Conservation (phyloP, 2,888 invertebrate species). For the Patella ulyssiponensis region DNA sequence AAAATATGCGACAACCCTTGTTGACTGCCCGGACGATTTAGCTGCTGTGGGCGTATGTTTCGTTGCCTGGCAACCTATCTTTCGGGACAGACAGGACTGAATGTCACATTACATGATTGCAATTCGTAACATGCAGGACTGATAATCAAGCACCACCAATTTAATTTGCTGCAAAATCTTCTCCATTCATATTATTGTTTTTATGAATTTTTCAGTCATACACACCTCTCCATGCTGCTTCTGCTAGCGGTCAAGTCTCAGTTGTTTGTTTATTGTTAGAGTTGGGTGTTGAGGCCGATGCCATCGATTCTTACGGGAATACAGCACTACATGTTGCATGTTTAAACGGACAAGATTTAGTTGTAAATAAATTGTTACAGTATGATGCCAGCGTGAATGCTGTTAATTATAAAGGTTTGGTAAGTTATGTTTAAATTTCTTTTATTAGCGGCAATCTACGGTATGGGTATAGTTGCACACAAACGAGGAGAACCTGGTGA, state of each 20-base stretch:
- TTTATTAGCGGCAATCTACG: background rate
- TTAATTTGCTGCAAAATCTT: too few relatives aligned
- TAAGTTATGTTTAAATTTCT: constrained; percentile 43
- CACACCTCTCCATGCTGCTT: constrained; percentile 79
- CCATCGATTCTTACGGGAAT: constrained; percentile 77
- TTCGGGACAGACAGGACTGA: too few relatives aligned
- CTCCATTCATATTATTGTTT: too few relatives aligned
- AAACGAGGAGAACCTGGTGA: background rate
- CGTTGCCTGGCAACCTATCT: too few relatives aligned
- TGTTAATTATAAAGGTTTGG: constrained; percentile 76
- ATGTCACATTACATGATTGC: too few relatives aligned
- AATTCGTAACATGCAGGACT: too few relatives aligned
- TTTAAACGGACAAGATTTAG: constrained; percentile 77
- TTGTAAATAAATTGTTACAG: constrained; percentile 75
- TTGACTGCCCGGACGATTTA: too few relatives aligned
- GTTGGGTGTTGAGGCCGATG: constrained; percentile 76
- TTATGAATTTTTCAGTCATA: constrained; percentile 70
- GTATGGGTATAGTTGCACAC: too few relatives aligned
- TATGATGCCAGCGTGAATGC: constrained; percentile 75
- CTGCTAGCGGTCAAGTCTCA: constrained; percentile 75
- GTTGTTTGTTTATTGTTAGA: constrained; percentile 74
- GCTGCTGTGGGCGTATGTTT: too few relatives aligned
- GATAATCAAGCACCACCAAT: too few relatives aligned
- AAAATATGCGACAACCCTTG: too few relatives aligned
- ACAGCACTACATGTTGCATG: constrained; percentile 76